Percentiles rank a stretch among this genome's conserved stretches.
phyloP scores from a whole-genome alignment of 2,797 vertebrate genomes.

The Threskiornis aethiopicus region DNA sequence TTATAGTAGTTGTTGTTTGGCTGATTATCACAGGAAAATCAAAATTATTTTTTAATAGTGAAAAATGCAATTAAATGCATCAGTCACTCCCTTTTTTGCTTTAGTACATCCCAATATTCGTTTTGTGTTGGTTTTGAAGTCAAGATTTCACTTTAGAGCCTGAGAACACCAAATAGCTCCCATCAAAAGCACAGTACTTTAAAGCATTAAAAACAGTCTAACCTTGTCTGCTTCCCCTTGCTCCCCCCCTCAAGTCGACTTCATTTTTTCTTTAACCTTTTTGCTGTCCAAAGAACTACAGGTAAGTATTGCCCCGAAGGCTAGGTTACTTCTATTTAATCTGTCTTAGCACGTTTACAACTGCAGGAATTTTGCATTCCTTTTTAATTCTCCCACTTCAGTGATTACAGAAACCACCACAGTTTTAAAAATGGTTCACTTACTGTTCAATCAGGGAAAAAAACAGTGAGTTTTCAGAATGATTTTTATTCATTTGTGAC shows the following conservation, averaged over 20 bases:
- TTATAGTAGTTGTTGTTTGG: background rate
- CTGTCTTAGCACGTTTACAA: background rate
- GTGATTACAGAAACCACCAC: background rate
- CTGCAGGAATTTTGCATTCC: background rate
- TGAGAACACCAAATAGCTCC: background rate
- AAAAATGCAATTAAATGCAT: background rate
- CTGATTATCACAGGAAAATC: background rate
- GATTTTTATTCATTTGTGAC: background rate
- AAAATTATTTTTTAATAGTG: background rate
- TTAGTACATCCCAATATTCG: background rate
- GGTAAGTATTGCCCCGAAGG: background rate
- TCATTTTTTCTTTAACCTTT: background rate
- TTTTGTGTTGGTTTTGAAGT: background rate
- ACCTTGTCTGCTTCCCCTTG: background rate
- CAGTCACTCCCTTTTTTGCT: background rate
- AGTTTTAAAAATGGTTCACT: background rate
- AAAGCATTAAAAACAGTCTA: background rate
- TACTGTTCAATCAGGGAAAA: background rate
- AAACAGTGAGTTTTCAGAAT: background rate
- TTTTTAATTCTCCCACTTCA: background rate
- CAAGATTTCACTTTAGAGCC: rapidly evolving
- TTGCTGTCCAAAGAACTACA: background rate
- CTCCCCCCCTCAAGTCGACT: rapidly evolving
- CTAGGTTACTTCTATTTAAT: background rate
- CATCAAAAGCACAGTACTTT: background rate